These are phyloP conservation scores for Cyrtonyx montezumae DNA, from an alignment of 2,113 vertebrate genomes.

Conservation along the genomic window DNA sequence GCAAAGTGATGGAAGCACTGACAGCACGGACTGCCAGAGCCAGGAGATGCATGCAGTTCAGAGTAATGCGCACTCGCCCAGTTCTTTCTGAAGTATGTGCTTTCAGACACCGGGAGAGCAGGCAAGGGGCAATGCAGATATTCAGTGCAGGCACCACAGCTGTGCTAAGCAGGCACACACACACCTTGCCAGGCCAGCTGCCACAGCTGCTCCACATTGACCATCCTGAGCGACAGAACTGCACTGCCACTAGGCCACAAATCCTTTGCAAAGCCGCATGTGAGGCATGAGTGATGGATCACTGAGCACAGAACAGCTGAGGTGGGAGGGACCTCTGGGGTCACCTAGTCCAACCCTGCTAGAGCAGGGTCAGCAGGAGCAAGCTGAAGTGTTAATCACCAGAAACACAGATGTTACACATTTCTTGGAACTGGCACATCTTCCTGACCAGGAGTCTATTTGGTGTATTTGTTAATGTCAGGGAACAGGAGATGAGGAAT, in stretches of 20 bases:
- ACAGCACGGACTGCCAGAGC: background rate
- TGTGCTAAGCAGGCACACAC: background rate
- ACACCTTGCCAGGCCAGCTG: background rate
- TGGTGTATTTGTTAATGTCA: background rate
- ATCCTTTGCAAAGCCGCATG: background rate
- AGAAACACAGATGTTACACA: background rate
- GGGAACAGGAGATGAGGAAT: background rate
- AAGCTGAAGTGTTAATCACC: background rate
- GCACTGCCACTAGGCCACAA: background rate
- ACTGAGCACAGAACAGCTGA: background rate
- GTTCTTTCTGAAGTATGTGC: background rate
- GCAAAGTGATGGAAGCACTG: background rate
- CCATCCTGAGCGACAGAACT: background rate
- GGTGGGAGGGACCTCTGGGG: background rate
- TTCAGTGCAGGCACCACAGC: background rate
- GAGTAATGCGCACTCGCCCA: background rate
- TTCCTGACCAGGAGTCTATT: background rate
- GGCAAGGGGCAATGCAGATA: fast-evolving
- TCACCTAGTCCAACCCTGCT: background rate
- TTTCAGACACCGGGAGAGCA: background rate
- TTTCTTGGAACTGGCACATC: background rate
- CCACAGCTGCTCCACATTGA: background rate
- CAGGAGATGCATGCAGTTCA: background rate
- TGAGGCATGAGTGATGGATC: background rate
- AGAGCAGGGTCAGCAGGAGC: background rate